phyloP scores from a whole-genome alignment of 2,888 invertebrate species.

The Melipona bicolor region DNA sequence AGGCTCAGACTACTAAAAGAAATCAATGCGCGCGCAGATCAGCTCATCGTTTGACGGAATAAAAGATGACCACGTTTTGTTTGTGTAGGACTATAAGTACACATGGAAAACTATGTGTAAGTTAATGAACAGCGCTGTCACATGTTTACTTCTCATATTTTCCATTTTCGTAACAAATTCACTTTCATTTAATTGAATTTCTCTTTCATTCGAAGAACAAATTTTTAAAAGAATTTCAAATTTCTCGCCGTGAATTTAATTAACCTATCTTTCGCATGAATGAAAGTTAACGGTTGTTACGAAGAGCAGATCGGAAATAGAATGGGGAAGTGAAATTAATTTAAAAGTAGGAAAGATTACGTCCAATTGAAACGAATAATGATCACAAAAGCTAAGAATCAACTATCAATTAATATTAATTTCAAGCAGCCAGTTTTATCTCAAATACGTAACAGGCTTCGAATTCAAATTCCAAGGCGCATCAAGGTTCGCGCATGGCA shows the following conservation, averaged over 20 bases:
- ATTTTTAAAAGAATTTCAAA: background rate
- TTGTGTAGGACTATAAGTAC: background rate
- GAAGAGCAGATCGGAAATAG: background rate
- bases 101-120: background rate
- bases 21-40: slow-evolving; percentile 29
- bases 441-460: background rate
- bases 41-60: background rate
- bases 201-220: background rate
- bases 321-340: background rate
- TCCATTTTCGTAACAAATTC: background rate
- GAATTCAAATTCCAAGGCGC: slow-evolving; percentile 31
- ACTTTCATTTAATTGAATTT: background rate
- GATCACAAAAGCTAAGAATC: background rate
- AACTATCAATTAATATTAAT: background rate
- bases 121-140: background rate
- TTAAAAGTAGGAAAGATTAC: background rate
- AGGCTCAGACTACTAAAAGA: background rate
- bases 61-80: slow-evolving; percentile 2
- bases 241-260: background rate
- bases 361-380: background rate
- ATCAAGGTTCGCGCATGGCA: background rate
- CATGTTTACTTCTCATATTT: background rate
- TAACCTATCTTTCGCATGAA: background rate
- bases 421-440: slow-evolving; percentile 1
- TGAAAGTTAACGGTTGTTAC: background rate